Conservation (phyloP, 64 coral and sea anemone genomes). For the Pocillopora damicornis region DNA sequence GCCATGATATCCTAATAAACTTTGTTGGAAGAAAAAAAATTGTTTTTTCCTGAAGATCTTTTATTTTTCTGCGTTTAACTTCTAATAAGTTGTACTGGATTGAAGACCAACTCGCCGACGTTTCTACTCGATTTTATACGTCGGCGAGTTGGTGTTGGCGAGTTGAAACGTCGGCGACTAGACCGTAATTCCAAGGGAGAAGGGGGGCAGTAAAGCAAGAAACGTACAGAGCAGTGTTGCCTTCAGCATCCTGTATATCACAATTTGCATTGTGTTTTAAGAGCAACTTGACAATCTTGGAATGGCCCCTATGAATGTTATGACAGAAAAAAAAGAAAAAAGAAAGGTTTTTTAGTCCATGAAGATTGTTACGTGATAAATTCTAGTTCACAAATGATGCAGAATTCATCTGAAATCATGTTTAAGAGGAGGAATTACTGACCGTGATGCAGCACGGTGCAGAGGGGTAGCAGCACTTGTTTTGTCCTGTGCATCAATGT, state of each 20-base stretch:
- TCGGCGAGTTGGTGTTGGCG: no score
- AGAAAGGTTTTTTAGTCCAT: neutral
- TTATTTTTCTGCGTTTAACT: no score
- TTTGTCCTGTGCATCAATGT: slow-evolving; percentile 71
- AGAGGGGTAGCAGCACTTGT: slow-evolving; percentile 78
- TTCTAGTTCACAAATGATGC: no score
- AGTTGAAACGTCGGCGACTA: no score
- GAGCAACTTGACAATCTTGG: slow-evolving; percentile 75
- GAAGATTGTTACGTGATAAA: neutral
- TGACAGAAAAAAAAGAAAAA: neutral
- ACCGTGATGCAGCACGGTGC: slow-evolving; percentile 94
- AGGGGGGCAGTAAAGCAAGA: neutral
- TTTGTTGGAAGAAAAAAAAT: no score
- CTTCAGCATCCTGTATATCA: slow-evolving; percentile 80
- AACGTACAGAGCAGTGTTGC: slow-evolving; percentile 92
- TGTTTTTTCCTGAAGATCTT: no score
- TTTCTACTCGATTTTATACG: no score
- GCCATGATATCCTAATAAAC: no score
- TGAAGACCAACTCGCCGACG: no score
- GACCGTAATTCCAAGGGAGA: neutral
- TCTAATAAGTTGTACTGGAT: no score
- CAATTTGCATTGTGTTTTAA: slow-evolving; percentile 53
- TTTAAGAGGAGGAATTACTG: neutral
- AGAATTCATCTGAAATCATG: no score
- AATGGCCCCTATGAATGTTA: slow-evolving; percentile 61